Percentiles rank a stretch among this genome's conserved stretches.
These are phyloP conservation scores for Psittacus erithacus DNA, from an alignment of 2,113 vertebrate species.

Conservation along the genomic window DNA sequence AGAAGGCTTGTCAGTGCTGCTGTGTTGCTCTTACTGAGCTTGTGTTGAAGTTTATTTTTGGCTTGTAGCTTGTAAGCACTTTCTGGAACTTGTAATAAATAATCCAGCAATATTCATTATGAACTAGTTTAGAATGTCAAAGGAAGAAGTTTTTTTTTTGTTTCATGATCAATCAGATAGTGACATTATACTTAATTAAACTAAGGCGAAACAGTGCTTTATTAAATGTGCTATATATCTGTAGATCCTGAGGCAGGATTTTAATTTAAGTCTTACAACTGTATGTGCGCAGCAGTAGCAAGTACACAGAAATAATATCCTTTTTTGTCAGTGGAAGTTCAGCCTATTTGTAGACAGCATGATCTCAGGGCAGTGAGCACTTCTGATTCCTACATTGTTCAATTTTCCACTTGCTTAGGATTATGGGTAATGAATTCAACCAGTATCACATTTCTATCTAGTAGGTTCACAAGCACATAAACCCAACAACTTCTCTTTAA, in stretches of 20 bases:
- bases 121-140: constrained; percentile 1
- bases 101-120: background rate
- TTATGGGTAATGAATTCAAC: background rate
- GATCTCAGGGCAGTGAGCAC: background rate
- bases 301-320: background rate
- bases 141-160: background rate
- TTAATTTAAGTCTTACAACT: constrained; percentile 30
- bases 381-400: background rate
- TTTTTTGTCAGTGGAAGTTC: background rate
- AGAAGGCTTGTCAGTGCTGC: background rate
- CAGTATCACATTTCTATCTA: background rate
- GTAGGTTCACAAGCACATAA: background rate
- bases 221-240: background rate
- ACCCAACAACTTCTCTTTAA: background rate
- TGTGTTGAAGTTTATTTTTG: background rate
- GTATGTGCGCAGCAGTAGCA: background rate
- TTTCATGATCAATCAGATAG: constrained; percentile 10
- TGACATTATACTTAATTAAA: constrained; percentile 50
- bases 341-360: background rate
- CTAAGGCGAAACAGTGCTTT: background rate
- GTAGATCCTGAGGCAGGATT: constrained; percentile 20
- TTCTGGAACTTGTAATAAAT: constrained; percentile 5
- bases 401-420: background rate
- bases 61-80: constrained; percentile 1
- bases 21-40: fast-evolving